Conservation (phyloP, 2,888 invertebrate species). For the Heliconius cydno region DNA sequence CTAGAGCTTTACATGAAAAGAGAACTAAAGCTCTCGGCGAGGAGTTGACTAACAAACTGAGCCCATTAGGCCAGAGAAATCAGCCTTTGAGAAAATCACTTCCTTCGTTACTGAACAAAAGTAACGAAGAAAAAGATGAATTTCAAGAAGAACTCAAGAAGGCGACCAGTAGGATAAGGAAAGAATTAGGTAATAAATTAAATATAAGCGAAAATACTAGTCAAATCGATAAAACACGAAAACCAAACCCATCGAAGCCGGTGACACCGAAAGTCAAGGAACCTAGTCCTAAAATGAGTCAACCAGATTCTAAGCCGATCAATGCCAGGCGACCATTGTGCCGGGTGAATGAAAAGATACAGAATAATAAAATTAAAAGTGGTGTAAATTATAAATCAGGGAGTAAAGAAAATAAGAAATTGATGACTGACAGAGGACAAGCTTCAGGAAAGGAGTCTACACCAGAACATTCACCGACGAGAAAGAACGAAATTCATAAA, state of each 20-base stretch:
- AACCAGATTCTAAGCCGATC: constrained; percentile 57
- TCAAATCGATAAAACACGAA: constrained; percentile 71
- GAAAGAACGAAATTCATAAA: constrained; percentile 61
- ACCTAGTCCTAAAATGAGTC: constrained; percentile 74
- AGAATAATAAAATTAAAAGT: constrained; percentile 50
- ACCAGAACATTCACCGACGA: constrained; percentile 83
- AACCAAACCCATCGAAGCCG: constrained; percentile 77
- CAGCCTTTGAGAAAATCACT: constrained; percentile 81
- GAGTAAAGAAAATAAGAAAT: constrained; percentile 64
- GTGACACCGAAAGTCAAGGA: constrained; percentile 75
- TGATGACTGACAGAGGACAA: constrained; percentile 80
- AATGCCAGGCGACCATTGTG: constrained; percentile 63
- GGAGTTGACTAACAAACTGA: constrained; percentile 66
- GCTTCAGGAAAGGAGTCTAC: constrained; percentile 86
- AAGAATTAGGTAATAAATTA: constrained; percentile 76
- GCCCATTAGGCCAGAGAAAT: constrained; percentile 64
- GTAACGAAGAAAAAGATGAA: constrained; percentile 82
- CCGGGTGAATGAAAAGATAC: constrained; percentile 65
- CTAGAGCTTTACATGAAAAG: constrained; percentile 65
- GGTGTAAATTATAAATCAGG: constrained; percentile 60
- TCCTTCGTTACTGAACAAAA: constrained; percentile 79
- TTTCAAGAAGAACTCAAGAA: constrained; percentile 81
- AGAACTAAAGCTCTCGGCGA: constrained; percentile 68
- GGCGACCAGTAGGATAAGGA: constrained; percentile 80
- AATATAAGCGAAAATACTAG: constrained; percentile 78